Evolutionary conservation across 2,888 invertebrate genomes (phyloP).

Genomic region (Pasiphila rectangulata): DNA sequence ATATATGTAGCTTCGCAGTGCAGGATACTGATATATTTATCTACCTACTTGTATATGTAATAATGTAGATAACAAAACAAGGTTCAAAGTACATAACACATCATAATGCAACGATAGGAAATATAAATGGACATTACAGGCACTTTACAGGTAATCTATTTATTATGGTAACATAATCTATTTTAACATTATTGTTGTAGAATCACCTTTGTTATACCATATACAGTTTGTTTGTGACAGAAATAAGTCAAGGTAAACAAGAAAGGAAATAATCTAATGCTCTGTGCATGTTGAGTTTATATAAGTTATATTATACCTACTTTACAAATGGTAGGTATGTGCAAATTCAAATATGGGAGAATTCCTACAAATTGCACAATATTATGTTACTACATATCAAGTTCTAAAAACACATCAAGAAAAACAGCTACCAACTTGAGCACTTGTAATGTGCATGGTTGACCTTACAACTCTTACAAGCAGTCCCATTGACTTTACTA

Average conservation of each 20-base stretch:
- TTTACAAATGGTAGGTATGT: neutral
- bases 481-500: neutral
- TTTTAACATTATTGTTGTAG: too few relatives aligned
- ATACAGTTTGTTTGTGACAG: too few relatives aligned
- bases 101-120: neutral
- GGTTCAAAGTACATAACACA: slow-evolving; percentile 16
- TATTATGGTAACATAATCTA: neutral
- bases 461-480: neutral
- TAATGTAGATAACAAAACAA: slow-evolving; percentile 9
- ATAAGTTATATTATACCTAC: neutral
- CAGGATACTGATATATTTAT: neutral
- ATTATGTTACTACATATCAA: neutral
- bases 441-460: neutral
- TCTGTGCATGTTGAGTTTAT: neutral
- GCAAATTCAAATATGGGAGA: neutral
- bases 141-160: neutral
- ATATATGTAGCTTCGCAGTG: neutral
- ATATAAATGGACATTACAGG: neutral
- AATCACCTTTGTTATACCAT: too few relatives aligned
- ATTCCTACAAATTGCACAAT: neutral
- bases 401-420: neutral
- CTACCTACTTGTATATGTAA: neutral
- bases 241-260: too few relatives aligned
- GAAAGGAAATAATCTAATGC: too few relatives aligned
- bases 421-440: neutral